Base-by-base conservation (phyloP, 1,140 invertebrate genomes). In the Capitella teleta region DNA sequence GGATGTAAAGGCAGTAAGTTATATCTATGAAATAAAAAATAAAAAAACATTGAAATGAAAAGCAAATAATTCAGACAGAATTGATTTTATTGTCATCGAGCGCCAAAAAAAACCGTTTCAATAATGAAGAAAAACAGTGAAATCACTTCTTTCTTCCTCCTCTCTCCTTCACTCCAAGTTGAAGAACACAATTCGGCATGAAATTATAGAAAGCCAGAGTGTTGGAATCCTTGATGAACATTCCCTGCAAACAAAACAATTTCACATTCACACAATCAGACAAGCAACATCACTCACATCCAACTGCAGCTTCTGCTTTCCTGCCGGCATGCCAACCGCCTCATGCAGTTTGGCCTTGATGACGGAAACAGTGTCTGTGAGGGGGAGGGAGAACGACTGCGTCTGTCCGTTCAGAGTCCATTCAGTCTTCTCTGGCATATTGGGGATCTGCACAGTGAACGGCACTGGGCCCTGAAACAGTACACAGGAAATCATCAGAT, bases 151-250 rank as follows among this genome's bases (percentile, higher is more conserved):
- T 98, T 32, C 93, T 78, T 28, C 95, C 95, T 70, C 95, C 95
- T 74, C 95, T 80, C 74, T 98, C 95, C 72, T 98, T 98, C 5
- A 97, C 76, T 70, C 93, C 83, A 30, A 98, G 77, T 60, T 87
- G 83, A 34, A 98, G 80, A n/a, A 82, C 74, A 12, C 82, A 83
- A 37, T 84, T 86, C 8, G 84, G 82, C 0, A 80, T 75, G 23
- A 98, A 80, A 72, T 98, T 98, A 74, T 98, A 98, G 75, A 85
- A 98, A 0, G 89, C 95, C 65, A 98, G 76, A 1, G 84, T 82
- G 64, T 95, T 92, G 19, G 82, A 90, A 75, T 98, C 94, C 70
- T 98, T 98, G 72, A 98, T 91, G 74, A 98, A 98, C 67, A 97
- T 82, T 36, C 92, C 92, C 85, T 93, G 69, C 14, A 79, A 79